phyloP scores from a whole-genome alignment of 1,140 invertebrate genomes.

The Drosophila ambigua region DNA sequence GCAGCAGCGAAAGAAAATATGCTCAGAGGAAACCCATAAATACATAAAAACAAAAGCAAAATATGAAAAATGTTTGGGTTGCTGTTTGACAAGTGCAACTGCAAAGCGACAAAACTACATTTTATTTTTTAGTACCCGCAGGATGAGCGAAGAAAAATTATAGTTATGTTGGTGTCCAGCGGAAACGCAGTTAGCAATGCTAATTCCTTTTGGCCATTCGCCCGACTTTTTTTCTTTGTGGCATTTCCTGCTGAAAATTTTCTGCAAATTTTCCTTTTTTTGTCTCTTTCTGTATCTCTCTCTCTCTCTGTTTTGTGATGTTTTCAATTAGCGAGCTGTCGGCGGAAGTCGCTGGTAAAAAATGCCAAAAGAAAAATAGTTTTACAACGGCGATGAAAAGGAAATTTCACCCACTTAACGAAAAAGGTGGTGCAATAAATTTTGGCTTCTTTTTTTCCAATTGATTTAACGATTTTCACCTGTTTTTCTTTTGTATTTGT shows the following conservation, averaged over 20 bases:
- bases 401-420: constrained; percentile 64
- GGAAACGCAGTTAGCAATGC: constrained; percentile 69
- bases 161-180: constrained; percentile 55
- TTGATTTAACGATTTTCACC: constrained; percentile 72
- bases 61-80: constrained; percentile 37
- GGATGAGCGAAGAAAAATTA: constrained; percentile 54
- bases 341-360: constrained; percentile 59
- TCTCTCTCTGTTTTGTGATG: constrained; percentile 10
- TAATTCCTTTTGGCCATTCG: constrained; percentile 67
- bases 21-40: constrained; percentile 4
- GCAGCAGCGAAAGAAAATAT: constrained; percentile 17
- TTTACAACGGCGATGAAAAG: constrained; percentile 47
- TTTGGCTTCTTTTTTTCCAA: constrained; percentile 46
- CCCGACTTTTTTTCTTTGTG: constrained; percentile 27
- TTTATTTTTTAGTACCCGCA: constrained; percentile 15
- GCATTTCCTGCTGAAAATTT: constrained; percentile 52
- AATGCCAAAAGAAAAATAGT: constrained; percentile 20
- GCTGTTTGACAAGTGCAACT: constrained; percentile 12
- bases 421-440: constrained; percentile 47
- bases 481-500: constrained; percentile 30
- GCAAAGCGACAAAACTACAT: constrained; percentile 17
- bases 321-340: constrained; percentile 64
- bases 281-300: constrained; percentile 1
- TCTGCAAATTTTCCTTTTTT: constrained; percentile 49
- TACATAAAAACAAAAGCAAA: constrained; percentile 11